Base-by-base conservation (phyloP, 2,888 invertebrate genomes). In the Hirtodrosophila duncani region DNA sequence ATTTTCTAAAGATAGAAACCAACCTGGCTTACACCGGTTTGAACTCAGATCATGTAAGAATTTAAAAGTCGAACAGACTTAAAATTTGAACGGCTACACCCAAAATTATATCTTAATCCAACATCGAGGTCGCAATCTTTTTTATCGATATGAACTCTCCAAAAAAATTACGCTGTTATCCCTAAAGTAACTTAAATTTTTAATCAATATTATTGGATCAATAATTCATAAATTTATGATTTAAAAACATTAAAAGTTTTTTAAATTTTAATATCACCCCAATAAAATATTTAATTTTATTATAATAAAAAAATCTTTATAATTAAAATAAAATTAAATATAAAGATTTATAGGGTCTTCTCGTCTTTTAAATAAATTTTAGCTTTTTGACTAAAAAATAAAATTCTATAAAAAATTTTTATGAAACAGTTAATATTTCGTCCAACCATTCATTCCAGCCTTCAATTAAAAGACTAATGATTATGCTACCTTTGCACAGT, bases 1-100 rank as follows among this genome's bases (percentile, higher is more conserved):
- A 57, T 67, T 84, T 61, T 85, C 87, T 89, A 90, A 91, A 91
- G 91, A 93, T 93, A 93, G 91, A 93, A 93, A 91, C 92, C 92
- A 91, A 93, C 92, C 92, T 93, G 92, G 92, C 91, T 93, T 82
- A 91, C 91, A 88, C 92, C 93, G 92, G 92, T 93, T 89, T 93
- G 91, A 93, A 93, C 93, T 93, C 93, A 93, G 92, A 93, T 93
- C 92, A 93, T 92, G 92, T 93, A 92, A 92, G 90, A 90, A 89
- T 91, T 92, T 90, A 92, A 92, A 90, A 89, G 92, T 92, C 92
- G 92, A 93, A 93, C 92, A 93, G 92, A 91, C 91, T 89, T 89
- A 62, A 75, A 70, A 72, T 88, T 88, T 89, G 88, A 91, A 89
- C 89, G 88, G 87, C 90, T 92, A 83, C 92, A 89, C 89, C 89